phyloP scores from a whole-genome alignment of 2,888 invertebrate genomes.

The Tenthredo amoena region DNA sequence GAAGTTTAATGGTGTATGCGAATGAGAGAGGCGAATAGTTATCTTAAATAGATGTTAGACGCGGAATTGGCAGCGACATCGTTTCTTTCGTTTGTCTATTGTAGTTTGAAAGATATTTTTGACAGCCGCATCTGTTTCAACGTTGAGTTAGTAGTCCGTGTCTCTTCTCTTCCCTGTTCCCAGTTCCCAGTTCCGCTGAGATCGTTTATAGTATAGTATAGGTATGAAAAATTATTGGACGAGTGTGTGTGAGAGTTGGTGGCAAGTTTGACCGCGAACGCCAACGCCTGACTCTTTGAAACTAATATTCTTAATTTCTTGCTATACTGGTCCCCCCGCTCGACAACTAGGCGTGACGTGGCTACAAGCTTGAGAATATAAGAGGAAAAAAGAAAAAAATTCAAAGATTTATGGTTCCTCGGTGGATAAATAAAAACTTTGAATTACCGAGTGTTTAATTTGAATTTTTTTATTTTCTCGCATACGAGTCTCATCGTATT shows the following conservation, averaged over 20 bases:
- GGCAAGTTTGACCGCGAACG: constrained; percentile 5
- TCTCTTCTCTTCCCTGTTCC: constrained; percentile 22
- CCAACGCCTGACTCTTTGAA: constrained; percentile 31
- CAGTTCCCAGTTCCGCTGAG: background rate
- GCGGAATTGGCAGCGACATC: constrained; percentile 50
- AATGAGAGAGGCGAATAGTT: background rate
- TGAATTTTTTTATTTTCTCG: background rate
- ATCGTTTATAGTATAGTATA: background rate
- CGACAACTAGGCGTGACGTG: constrained; percentile 36
- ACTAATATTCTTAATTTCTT: constrained; percentile 47
- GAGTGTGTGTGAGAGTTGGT: background rate
- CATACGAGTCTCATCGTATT: background rate
- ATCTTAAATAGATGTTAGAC: background rate
- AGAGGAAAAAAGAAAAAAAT: background rate
- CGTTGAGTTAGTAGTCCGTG: constrained; percentile 34
- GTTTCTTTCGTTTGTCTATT: constrained; percentile 53
- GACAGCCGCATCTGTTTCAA: constrained; percentile 50
- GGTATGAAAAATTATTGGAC: background rate
- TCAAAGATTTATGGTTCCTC: constrained; percentile 26
- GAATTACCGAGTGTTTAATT: constrained; percentile 32
- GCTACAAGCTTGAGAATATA: constrained; percentile 10
- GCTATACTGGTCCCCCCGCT: background rate
- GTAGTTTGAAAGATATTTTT: constrained; percentile 53
- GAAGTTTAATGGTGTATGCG: background rate
- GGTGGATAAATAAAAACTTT: constrained; percentile 46